phyloP scores from a whole-genome alignment of 1,140 invertebrate genomes.

The Chrysopa pallens region DNA sequence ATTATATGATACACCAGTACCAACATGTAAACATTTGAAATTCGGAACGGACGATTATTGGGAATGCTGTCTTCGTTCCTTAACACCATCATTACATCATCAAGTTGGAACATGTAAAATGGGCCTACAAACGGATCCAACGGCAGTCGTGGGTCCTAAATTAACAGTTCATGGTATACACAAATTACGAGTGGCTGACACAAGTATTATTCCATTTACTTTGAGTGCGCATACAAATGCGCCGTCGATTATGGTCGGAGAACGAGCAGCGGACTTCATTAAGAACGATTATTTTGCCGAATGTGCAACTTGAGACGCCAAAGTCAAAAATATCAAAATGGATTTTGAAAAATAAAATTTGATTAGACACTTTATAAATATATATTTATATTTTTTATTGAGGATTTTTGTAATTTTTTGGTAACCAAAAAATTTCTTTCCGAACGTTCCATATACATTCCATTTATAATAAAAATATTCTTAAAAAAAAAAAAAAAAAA shows the following conservation, averaged over 20 bases:
- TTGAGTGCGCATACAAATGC: conserved; percentile 22
- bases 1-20: conserved; percentile 23
- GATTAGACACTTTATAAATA: no score
- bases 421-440: no score
- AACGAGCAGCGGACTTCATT: conserved; percentile 32
- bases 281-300: conserved; percentile 42
- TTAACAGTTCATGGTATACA: conserved; percentile 28
- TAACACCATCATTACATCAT: conserved; percentile 32
- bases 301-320: no score
- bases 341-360: no score
- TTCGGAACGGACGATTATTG: conserved; percentile 31
- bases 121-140: conserved; percentile 30
- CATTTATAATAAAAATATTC: no score
- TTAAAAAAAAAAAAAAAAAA: no score
- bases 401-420: no score
- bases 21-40: conserved; percentile 23
- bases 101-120: conserved; percentile 40
- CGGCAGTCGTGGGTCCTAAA: conserved; percentile 36
- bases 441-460: no score
- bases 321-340: no score
- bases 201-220: conserved; percentile 21
- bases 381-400: no score
- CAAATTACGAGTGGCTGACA: conserved; percentile 24
- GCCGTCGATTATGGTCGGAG: conserved; percentile 31
- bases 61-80: conserved; percentile 28